These are phyloP conservation scores for Cyphomyrus discorhynchus DNA, from an alignment of 2,113 vertebrate genomes.

Conservation along the genomic window DNA sequence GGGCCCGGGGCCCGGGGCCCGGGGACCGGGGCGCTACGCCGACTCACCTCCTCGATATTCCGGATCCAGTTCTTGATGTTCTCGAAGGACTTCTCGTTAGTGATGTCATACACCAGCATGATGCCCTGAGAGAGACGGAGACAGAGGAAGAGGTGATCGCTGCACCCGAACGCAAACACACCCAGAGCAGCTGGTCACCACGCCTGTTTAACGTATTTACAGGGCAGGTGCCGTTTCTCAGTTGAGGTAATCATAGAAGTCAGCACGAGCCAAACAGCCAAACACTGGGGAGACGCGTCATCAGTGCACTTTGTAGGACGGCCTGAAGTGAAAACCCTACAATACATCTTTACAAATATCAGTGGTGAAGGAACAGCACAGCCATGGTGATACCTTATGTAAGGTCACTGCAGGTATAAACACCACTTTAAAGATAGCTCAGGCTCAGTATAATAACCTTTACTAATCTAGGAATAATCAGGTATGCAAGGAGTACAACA, in stretches of 20 bases:
- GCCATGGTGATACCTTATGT: background rate
- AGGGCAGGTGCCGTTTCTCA: background rate
- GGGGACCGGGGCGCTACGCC: background rate
- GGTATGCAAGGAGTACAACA: background rate
- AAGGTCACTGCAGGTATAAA: background rate
- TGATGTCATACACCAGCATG: constrained; percentile 96
- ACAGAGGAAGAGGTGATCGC: background rate
- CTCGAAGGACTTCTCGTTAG: constrained; percentile 96
- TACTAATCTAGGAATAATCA: background rate
- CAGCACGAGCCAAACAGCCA: background rate
- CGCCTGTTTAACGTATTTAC: background rate
- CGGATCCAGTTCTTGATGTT: constrained; percentile 99
- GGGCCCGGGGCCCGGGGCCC: background rate
- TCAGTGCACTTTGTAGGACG: background rate
- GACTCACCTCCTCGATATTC: constrained; percentile 91
- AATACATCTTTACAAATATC: background rate
- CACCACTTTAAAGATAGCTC: background rate
- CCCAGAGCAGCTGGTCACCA: background rate
- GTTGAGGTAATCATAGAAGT: background rate
- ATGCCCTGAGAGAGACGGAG: constrained; percentile 69
- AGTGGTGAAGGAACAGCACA: background rate
- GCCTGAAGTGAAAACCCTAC: background rate
- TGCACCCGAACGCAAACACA: background rate
- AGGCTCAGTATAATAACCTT: background rate
- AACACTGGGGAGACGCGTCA: background rate